phyloP scores from a whole-genome alignment of 2,888 invertebrate species.

The Asteroscopus sphinx region DNA sequence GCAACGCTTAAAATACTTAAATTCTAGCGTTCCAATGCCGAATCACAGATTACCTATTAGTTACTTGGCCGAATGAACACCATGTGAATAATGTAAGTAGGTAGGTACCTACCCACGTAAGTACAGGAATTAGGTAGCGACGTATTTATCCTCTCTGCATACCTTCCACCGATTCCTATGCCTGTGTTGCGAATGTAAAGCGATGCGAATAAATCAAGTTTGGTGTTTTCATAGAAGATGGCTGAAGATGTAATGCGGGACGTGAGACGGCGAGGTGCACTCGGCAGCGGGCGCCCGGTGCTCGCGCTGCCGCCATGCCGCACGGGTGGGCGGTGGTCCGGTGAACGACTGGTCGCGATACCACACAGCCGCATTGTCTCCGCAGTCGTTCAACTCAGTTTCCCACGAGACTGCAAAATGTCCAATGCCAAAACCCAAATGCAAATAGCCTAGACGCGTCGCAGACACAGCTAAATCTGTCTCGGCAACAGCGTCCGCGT shows the following conservation, averaged over 20 bases:
- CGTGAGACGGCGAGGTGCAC: slow-evolving; percentile 50
- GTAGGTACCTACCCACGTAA: too few species aligned
- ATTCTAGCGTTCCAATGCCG: too few species aligned
- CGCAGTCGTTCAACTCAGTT: slow-evolving; percentile 89
- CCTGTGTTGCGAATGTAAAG: slow-evolving; percentile 42
- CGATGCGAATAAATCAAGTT: slow-evolving; percentile 52
- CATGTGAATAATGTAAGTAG: slow-evolving; percentile 19
- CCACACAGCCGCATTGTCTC: slow-evolving; percentile 85
- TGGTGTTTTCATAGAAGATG: slow-evolving; percentile 50
- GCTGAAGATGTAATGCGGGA: slow-evolving; percentile 52
- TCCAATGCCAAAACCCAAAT: slow-evolving; percentile 87
- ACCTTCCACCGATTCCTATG: slow-evolving; percentile 28
- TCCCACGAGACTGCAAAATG: slow-evolving; percentile 87
- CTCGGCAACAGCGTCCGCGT: slow-evolving; percentile 75
- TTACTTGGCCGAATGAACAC: not conserved
- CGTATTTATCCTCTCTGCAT: slow-evolving; percentile 25
- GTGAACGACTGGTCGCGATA: slow-evolving; percentile 80
- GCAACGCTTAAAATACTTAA: too few species aligned
- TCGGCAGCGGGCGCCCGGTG: slow-evolving; percentile 19
- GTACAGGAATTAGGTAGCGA: slow-evolving; percentile 22
- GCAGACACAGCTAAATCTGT: slow-evolving; percentile 87
- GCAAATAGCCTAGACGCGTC: slow-evolving; percentile 88
- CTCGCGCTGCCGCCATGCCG: slow-evolving; percentile 45
- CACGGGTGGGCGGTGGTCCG: slow-evolving; percentile 76
- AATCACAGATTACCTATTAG: too few species aligned